These are phyloP conservation scores for Butorides virescens DNA, from an alignment of 2,113 vertebrate genomes.

Conservation along the genomic window DNA sequence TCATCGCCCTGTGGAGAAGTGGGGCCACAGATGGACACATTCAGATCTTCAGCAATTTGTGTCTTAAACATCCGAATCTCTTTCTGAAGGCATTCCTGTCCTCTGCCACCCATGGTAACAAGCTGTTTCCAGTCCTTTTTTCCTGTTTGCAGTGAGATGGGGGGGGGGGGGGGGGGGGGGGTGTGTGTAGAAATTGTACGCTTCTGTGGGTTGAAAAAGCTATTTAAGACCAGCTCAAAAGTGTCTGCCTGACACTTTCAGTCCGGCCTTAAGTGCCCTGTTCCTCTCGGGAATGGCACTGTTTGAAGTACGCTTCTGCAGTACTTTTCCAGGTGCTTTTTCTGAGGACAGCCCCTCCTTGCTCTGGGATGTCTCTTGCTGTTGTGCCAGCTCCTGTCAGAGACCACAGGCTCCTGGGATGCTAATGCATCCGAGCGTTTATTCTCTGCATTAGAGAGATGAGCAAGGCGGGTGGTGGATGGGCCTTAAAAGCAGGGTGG, in stretches of 20 bases:
- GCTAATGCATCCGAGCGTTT: not conserved
- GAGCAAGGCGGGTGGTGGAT: not conserved
- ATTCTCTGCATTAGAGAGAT: not conserved
- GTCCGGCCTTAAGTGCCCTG: accelerated
- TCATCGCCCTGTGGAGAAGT: accelerated
- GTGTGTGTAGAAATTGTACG: not conserved
- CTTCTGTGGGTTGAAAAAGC: not conserved
- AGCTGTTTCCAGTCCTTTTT: not conserved
- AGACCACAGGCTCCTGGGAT: not conserved
- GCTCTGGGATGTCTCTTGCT: not conserved
- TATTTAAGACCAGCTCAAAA: not conserved
- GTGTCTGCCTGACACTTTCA: not conserved
- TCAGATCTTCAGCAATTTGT: not conserved
- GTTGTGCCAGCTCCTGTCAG: not conserved
- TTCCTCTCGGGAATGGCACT: not conserved
- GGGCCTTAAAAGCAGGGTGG: conserved; percentile 16
- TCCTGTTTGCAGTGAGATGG: not conserved
- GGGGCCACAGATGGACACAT: not conserved
- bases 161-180: accelerated
- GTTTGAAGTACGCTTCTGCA: not conserved
- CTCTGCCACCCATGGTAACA: not conserved
- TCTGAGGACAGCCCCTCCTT: not conserved
- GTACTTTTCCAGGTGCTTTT: not conserved
- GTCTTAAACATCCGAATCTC: not conserved
- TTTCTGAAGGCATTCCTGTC: not conserved